phyloP scores from a whole-genome alignment of 2,888 invertebrate genomes.

The Eulithis testata region DNA sequence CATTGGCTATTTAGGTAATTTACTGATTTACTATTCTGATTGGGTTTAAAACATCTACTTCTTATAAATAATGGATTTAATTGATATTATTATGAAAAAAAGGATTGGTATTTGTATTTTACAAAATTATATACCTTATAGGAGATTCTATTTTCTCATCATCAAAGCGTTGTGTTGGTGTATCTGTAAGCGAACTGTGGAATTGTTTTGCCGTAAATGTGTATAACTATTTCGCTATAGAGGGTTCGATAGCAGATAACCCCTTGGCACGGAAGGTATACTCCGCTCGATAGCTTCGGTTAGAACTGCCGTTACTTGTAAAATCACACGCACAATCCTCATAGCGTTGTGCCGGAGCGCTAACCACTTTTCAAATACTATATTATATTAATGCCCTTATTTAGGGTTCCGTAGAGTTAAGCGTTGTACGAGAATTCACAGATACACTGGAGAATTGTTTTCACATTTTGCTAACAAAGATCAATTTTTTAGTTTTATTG shows the following conservation, averaged over 20 bases:
- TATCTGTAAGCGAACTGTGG: slow-evolving; percentile 36
- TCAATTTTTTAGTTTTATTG: slow-evolving; percentile 56
- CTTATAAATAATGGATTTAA: slow-evolving; percentile 15
- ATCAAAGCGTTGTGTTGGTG: slow-evolving; percentile 22
- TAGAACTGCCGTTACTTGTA: slow-evolving; percentile 75
- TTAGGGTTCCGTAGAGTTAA: slow-evolving; percentile 20
- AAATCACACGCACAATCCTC: slow-evolving; percentile 73
- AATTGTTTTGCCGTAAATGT: slow-evolving; percentile 50
- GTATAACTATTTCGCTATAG: slow-evolving; percentile 53
- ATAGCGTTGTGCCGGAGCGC: slow-evolving; percentile 51
- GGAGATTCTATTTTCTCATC: slow-evolving; percentile 32
- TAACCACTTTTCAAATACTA: slow-evolving; percentile 37
- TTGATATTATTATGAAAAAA: slow-evolving; percentile 2
- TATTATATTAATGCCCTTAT: slow-evolving; percentile 34
- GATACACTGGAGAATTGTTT: slow-evolving; percentile 49
- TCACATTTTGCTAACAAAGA: slow-evolving; percentile 63
- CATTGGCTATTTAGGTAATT: slow-evolving; percentile 37
- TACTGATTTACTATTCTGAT: slow-evolving; percentile 39
- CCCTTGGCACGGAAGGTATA: slow-evolving; percentile 66
- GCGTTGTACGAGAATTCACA: slow-evolving; percentile 20
- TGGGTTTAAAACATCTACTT: slow-evolving; percentile 17
- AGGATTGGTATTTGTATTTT: no score
- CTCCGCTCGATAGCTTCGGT: slow-evolving; percentile 69
- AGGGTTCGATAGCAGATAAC: slow-evolving; percentile 75
- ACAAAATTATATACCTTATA: neutral